phyloP scores from a whole-genome alignment of 2,113 vertebrate species.

The Loxodonta africana region DNA sequence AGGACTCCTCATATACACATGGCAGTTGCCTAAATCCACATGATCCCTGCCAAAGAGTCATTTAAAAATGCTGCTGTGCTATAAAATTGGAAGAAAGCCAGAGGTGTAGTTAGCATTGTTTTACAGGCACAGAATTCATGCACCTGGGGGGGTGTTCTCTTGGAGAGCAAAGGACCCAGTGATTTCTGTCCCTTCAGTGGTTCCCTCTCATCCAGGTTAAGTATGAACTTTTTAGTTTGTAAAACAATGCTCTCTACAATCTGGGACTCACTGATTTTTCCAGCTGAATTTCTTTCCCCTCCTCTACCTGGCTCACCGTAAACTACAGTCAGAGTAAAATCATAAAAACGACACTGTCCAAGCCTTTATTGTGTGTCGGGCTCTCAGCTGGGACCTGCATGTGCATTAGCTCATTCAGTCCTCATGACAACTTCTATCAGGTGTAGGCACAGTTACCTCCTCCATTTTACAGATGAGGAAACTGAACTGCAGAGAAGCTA shows the following conservation, averaged over 20 bases:
- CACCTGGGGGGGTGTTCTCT: not conserved
- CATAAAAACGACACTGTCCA: not conserved
- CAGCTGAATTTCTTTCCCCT: not conserved
- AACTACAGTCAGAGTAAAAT: not conserved
- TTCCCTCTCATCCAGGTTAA: not conserved
- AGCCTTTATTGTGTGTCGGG: rapidly evolving
- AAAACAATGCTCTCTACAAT: not conserved
- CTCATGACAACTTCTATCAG: rapidly evolving
- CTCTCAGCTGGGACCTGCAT: not conserved
- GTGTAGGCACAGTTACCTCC: not conserved
- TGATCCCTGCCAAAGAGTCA: rapidly evolving
- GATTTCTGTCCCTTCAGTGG: not conserved
- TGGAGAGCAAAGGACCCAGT: not conserved
- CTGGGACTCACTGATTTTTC: not conserved
- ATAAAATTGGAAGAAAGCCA: not conserved
- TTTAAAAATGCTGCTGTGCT: not conserved
- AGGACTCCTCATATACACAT: no score
- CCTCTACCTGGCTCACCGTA: not conserved
- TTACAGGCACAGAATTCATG: not conserved
- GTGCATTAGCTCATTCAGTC: no score
- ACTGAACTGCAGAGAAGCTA: not conserved
- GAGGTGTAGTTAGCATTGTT: rapidly evolving
- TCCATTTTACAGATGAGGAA: not conserved
- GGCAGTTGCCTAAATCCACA: no score
- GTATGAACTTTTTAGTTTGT: not conserved